Base-by-base conservation (phyloP, 2,888 invertebrate species). In the Cryptus armator region DNA sequence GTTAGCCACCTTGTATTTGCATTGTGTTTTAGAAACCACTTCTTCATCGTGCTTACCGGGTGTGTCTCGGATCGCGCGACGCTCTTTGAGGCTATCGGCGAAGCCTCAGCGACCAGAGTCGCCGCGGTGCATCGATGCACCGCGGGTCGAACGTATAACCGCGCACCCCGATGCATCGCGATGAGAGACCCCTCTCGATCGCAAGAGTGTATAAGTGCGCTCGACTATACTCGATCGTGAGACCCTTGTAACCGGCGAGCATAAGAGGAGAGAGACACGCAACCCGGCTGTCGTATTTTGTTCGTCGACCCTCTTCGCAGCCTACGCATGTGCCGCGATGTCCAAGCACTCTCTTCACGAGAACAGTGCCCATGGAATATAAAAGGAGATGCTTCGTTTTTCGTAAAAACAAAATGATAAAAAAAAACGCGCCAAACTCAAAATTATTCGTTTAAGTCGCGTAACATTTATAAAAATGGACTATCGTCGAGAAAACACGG, bases 1-100 rank as follows among this genome's bases (percentile, higher is more conserved):
- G 90, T 79, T 88, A 89, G 86, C 90, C 84, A 87, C 87, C 85
- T 88, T 79, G 84, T 90, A 90, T 89, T 91, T 90, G 87, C 88
- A 91, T 90, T 89, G 88, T 89, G 86, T 89, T 91, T 90, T 89
- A 89, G 89, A 88, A 87, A 77, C 70, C 76, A 43, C 82, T 74
- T 83, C 75, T 70, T 74, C 80, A 70, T 68, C 43, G 46, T 46
- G 68, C 56, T 14, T 44, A 37, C 43, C 51, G 32, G 62, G 66
- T 48, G 32, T 71, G 12, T 59, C 53, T 12, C 48, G 72, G n/a
- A 44, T 71, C 53, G 64, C 7, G 51, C 24, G 56, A 44, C 64
- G 64, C 72, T 37, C 51, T 80, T 72, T 46, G 71, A 66, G 53
- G 32, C 29, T 51, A 19, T 64, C 46, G 62, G 37, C 70, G 56